Base-by-base conservation (phyloP, 2,888 invertebrate genomes). In the Xestia xanthographa region DNA sequence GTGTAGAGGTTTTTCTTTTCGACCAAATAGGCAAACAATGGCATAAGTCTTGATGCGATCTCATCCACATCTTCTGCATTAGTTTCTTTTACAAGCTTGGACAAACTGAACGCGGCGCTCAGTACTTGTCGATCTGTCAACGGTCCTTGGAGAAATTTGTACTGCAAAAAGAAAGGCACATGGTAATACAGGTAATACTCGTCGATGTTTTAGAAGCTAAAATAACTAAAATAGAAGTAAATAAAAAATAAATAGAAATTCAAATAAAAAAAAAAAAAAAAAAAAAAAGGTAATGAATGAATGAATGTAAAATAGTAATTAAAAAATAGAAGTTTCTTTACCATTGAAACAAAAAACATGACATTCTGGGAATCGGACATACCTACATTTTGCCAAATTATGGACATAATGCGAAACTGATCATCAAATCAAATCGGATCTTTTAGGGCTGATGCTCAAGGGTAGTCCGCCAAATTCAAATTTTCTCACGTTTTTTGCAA, bases 71-170 rank as follows among this genome's bases (percentile, higher is more conserved):
- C 89, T 4, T 87, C 87, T 56, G 88, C 89, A 41, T 90, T 84
- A 5, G 91, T 80, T 34, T 89, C 70, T 75, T 92, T 91, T 11
- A 92, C 89, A 53, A 92, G 85, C 17, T 88, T 80, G 50, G 89
- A 83, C 29, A 95, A 86, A 85, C 92, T 93, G 26, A 88, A 87
- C 29, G 93, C 75, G 2, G 92, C 90, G 6, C 75, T 82, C 53
- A 86, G 72, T 12, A 95, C 92, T 88, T 94, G 92, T 41, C 71
- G 82, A 66, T 94, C 90, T 14, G 89, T 88, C 9, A 95, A 72
- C 0, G 94, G 93, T 75, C 92, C 92, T 68, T 88, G 91, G 56
- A 96, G 86, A 86, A 91, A 95, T 88, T 95, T 94, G 80, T 93
- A 94, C 96, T 96, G 94, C 72, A 95, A 95, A 72, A 72, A 82